phyloP scores from a whole-genome alignment of 2,113 vertebrate genomes.

The Xiphorhynchus elegans region DNA sequence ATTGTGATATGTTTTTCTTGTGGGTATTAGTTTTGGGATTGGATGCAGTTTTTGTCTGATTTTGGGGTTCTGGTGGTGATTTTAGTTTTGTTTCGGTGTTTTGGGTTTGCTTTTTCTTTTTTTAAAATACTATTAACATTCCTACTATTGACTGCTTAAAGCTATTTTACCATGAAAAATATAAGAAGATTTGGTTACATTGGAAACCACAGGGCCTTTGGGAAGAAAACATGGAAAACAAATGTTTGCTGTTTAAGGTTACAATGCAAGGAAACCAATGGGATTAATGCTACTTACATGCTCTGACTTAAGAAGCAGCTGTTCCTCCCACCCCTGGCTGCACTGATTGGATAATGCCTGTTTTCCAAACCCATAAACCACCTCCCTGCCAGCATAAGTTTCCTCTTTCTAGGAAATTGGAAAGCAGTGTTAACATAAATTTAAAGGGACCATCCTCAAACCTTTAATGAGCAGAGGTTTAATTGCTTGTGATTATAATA shows the following conservation, averaged over 20 bases:
- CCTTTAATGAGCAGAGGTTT: not conserved
- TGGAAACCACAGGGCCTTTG: constrained; percentile 31
- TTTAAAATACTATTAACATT: not conserved
- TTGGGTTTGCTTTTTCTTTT: not conserved
- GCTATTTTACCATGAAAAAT: not conserved
- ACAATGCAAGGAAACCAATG: constrained; percentile 43
- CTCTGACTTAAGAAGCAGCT: constrained; percentile 40
- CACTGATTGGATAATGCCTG: not conserved
- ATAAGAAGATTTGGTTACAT: not conserved
- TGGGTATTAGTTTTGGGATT: not conserved
- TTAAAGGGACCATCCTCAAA: not conserved
- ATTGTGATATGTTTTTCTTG: not conserved
- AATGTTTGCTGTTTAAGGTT: constrained; percentile 64
- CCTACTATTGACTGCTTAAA: not conserved
- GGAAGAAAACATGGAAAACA: constrained; percentile 45
- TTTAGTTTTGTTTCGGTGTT: no score
- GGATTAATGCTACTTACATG: constrained; percentile 37
- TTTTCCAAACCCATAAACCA: not conserved
- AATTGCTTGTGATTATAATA: not conserved
- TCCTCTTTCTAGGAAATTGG: not conserved
- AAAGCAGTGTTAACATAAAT: not conserved
- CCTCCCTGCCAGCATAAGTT: not conserved
- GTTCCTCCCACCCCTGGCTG: not conserved
- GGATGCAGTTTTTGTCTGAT: not conserved
- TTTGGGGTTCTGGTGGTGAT: not conserved